These are phyloP conservation scores for Brachypteracias leptosomus DNA, from an alignment of 2,113 vertebrate genomes.

Conservation along the genomic window DNA sequence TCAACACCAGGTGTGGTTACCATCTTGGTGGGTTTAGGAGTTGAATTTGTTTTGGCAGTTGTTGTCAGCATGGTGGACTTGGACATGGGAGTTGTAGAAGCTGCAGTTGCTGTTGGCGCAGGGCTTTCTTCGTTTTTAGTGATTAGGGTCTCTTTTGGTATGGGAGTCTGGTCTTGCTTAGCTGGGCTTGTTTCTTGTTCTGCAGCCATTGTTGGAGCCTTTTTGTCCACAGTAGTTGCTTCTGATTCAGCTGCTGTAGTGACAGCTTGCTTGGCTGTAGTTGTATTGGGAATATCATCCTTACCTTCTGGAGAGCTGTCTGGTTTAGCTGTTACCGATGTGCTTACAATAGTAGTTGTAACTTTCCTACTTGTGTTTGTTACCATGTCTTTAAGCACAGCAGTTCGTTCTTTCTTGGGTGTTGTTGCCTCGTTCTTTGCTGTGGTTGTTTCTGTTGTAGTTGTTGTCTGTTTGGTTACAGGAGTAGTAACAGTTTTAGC, in stretches of 20 bases:
- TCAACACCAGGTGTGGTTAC: not conserved
- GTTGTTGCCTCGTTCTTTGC: not conserved
- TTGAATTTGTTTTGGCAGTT: not conserved
- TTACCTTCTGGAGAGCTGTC: not conserved
- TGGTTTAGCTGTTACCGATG: not conserved
- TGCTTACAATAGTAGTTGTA: not conserved
- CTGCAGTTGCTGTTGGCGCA: not conserved
- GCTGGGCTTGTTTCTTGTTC: not conserved
- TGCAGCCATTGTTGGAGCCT: not conserved
- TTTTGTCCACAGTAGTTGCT: not conserved
- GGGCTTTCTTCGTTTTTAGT: not conserved
- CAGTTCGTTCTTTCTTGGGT: not conserved
- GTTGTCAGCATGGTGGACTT: not conserved
- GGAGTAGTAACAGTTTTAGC: not conserved
- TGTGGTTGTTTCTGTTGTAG: not conserved
- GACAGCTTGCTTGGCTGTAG: not conserved
- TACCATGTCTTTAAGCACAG: conserved; percentile 4
- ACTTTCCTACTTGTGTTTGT: not conserved
- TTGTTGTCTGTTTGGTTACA: not conserved
- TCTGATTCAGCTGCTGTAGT: not conserved
- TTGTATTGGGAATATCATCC: not conserved
- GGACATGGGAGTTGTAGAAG: not conserved
- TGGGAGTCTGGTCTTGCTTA: not conserved
- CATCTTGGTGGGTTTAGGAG: not conserved
- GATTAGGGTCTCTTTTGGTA: not conserved